Base-by-base conservation (phyloP, 2,888 invertebrate species). In the Eupithecia subfuscata region DNA sequence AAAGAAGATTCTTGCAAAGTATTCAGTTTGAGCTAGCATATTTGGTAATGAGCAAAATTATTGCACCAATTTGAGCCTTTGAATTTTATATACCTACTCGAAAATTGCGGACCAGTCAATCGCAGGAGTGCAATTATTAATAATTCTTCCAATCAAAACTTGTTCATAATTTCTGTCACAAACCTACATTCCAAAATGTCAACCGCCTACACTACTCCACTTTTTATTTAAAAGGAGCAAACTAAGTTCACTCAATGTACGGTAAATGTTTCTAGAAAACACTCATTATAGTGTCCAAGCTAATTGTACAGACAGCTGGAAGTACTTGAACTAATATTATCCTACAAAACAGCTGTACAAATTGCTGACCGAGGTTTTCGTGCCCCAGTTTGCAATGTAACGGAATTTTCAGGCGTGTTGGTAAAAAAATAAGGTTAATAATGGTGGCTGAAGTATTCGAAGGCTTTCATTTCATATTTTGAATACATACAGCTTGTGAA, bases 291-390 rank as follows among this genome's bases (percentile, higher is more conserved):
- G 71, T 71, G 74, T 65, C 77, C 73, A 75, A 78, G 80, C 77
- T 84, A 84, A 82, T 83, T 80, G 76, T 70, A 70, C 73, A 52
- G 40, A 30, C 40, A n/a, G 40, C 72, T 12, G 63, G 43, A 70
- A 75, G 70, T 72, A 70, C 37, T 37, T 25, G 60, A 56, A 56
- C 60, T 22, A 60, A 63, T 40, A 60, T 25, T 30, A 69, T 69
- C 71, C 81, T 82, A 18, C 34, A 64, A 60, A 64, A 85, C 90
- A 91, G 86, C 89, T 91, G 89, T 88, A 80, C 83, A 90, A 90
- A 90, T 86, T 86, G 73, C 79, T 75, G 79, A 77, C 75, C 82
- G 84, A 86, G 84, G 84, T 83, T 85, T 85, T 81, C 78, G 81
- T 83, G 87, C 6, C 74, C 75, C 75, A 69, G 65, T 73, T 74